Evolutionary conservation across 2,888 invertebrate genomes (phyloP).

Genomic region (Pyrochroa serraticornis): DNA sequence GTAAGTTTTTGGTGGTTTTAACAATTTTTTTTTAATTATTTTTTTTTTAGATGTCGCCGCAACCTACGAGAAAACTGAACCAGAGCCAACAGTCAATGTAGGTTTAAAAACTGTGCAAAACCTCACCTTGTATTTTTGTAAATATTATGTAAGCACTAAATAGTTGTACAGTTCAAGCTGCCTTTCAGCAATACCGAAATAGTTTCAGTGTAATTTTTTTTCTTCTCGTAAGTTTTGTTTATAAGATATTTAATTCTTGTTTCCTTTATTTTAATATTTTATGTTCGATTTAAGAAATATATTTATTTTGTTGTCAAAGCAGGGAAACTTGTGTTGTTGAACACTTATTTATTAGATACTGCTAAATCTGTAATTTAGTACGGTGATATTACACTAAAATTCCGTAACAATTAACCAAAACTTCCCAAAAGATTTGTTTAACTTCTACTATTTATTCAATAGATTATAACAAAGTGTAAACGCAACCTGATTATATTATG

Average conservation of each 20-base stretch:
- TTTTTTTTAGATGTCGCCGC: conserved; percentile 51
- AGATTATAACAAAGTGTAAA: neutral
- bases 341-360: conserved; percentile 2
- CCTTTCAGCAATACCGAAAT: conserved; percentile 34
- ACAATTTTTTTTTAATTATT: conserved; percentile 23
- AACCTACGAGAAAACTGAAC: conserved; percentile 48
- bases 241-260: conserved; percentile 26
- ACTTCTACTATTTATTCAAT: conserved; percentile 16
- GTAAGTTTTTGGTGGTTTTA: conserved; percentile 31
- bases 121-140: conserved; percentile 21
- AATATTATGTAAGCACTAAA: conserved; percentile 25
- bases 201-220: conserved; percentile 26
- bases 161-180: conserved; percentile 28
- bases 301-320: conserved; percentile 16
- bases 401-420: neutral
- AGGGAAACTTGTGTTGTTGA: conserved; percentile 5
- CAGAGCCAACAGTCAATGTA: conserved; percentile 51
- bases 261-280: conserved; percentile 28
- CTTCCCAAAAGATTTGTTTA: neutral
- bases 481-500: neutral
- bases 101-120: conserved; percentile 3
- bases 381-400: conserved; percentile 17
- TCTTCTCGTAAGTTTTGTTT: conserved; percentile 15
- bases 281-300: conserved; percentile 17
- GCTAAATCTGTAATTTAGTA: conserved; percentile 16